These are phyloP conservation scores for Polymixis flavicincta DNA, from an alignment of 2,888 invertebrate genomes.

Conservation along the genomic window DNA sequence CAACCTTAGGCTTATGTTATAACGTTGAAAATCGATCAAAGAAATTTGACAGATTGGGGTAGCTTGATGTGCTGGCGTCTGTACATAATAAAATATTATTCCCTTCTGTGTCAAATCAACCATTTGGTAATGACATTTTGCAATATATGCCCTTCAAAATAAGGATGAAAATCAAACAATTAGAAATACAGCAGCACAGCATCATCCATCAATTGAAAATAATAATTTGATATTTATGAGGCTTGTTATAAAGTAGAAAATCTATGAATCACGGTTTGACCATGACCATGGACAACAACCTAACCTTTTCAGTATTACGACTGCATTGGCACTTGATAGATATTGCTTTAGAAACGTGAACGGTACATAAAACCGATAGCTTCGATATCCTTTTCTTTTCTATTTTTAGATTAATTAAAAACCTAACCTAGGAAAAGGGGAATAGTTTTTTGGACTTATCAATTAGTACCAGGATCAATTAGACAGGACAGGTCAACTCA, in stretches of 20 bases:
- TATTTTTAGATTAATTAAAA: constrained; percentile 21
- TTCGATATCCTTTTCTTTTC: neutral
- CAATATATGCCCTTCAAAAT: neutral
- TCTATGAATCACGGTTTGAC: constrained; percentile 1
- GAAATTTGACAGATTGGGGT: too few species aligned
- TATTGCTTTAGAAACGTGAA: constrained; percentile 17
- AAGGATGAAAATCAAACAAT: constrained; percentile 6
- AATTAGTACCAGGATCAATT: neutral
- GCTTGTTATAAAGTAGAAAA: constrained; percentile 11
- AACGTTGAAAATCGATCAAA: too few species aligned
- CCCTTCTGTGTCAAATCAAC: neutral
- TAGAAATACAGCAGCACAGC: neutral
- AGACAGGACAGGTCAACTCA: too few species aligned
- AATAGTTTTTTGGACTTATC: neutral
- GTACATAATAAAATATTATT: neutral
- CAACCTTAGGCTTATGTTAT: too few species aligned
- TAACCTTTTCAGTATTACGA: constrained; percentile 26
- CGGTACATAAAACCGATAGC: constrained; percentile 9
- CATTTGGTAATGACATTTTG: neutral
- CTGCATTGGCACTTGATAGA: constrained; percentile 10
- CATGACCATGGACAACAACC: constrained; percentile 46
- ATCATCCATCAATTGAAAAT: constrained; percentile 4
- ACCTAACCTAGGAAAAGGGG: neutral
- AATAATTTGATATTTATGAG: neutral
- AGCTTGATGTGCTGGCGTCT: too few species aligned